These are phyloP conservation scores for Meda fulgida DNA, from an alignment of 2,797 vertebrate species.

Conservation along the genomic window DNA sequence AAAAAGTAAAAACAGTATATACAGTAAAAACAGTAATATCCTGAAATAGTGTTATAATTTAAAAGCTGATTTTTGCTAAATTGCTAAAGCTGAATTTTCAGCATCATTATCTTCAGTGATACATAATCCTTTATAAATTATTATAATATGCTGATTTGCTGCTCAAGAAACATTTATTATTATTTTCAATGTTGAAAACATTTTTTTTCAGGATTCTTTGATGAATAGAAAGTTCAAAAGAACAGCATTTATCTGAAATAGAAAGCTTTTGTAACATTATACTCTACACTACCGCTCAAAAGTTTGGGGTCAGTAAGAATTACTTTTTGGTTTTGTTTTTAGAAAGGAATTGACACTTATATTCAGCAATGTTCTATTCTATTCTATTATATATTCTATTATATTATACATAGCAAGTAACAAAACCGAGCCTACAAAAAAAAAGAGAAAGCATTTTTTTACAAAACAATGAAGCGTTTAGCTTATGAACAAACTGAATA, in stretches of 20 bases:
- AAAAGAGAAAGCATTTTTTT: neutral
- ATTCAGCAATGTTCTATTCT: neutral
- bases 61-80: neutral
- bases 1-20: neutral
- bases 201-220: neutral
- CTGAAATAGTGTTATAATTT: neutral
- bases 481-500: neutral
- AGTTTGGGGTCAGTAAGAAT: too few relatives aligned
- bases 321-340: too few relatives aligned
- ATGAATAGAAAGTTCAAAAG: neutral
- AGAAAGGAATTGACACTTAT: neutral
- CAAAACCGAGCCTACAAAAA: neutral
- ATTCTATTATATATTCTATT: neutral
- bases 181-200: neutral
- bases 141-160: neutral
- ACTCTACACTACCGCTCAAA: neutral
- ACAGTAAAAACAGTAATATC: neutral
- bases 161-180: constrained; percentile 4
- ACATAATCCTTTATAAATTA: neutral
- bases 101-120: neutral
- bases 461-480: neutral
- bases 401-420: neutral
- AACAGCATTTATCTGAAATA: neutral
- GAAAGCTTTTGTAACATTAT: neutral
- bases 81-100: too few relatives aligned